phyloP scores from a whole-genome alignment of 2,888 invertebrate genomes.

The Ommatoiulus sabulosus region DNA sequence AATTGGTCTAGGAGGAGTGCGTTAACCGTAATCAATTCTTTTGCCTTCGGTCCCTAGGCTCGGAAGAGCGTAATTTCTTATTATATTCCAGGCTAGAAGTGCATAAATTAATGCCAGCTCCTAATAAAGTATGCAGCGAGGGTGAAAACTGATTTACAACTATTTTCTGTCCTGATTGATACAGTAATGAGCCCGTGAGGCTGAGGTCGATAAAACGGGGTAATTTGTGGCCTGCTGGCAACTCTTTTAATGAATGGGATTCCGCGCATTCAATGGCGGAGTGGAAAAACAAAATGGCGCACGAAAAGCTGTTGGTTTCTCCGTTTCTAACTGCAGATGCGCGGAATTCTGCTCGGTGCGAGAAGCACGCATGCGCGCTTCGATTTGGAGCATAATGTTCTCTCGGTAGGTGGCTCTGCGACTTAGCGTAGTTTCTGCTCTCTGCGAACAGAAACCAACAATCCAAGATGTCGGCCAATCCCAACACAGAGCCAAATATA shows the following conservation, averaged over 20 bases:
- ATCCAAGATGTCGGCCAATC: too few species aligned
- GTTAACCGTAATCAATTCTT: conserved; percentile 3
- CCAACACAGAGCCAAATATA: too few species aligned
- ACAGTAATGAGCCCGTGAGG: conserved; percentile 42
- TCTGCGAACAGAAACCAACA: too few species aligned
- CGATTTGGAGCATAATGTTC: too few species aligned
- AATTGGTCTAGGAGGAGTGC: neutral
- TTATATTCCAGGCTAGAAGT: neutral
- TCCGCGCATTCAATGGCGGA: neutral
- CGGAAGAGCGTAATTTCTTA: neutral
- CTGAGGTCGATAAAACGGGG: conserved; percentile 33
- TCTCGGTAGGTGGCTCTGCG: too few species aligned
- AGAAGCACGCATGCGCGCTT: too few species aligned
- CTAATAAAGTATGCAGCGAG: conserved; percentile 13
- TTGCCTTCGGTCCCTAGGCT: neutral
- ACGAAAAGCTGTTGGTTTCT: neutral
- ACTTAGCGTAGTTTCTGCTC: too few species aligned
- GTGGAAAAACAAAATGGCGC: too few species aligned
- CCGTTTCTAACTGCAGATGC: neutral
- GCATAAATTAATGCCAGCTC: conserved; percentile 33
- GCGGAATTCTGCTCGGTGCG: too few species aligned
- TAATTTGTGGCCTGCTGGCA: conserved; percentile 28
- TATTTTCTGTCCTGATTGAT: conserved; percentile 49
- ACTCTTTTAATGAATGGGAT: conserved; percentile 20
- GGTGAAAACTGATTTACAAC: conserved; percentile 44